These are phyloP conservation scores for Shargacucullia verbasci DNA, from an alignment of 2,888 invertebrate species.

Conservation along the genomic window DNA sequence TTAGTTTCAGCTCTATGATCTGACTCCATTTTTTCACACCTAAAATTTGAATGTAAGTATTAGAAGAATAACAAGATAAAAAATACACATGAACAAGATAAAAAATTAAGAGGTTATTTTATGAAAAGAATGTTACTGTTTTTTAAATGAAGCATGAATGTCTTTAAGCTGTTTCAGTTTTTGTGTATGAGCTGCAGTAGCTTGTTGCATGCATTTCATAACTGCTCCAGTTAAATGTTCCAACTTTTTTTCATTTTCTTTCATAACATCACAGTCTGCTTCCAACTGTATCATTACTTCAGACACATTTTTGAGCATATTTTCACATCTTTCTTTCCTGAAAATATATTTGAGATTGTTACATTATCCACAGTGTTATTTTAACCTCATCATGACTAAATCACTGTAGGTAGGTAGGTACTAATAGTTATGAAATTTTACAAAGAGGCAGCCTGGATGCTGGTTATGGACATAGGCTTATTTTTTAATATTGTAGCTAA, in stretches of 20 bases:
- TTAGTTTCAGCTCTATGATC: conserved; percentile 72
- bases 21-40: conserved; percentile 75
- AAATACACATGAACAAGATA: no score
- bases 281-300: conserved; percentile 73
- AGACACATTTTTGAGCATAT: conserved; percentile 68
- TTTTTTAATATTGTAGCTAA: no score
- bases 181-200: conserved; percentile 73
- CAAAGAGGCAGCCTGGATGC: no score
- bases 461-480: no score
- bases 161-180: conserved; percentile 75
- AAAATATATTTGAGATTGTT: conserved; percentile 11
- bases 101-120: no score
- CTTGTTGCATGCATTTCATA: conserved; percentile 78
- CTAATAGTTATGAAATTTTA: no score
- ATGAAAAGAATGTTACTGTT: conserved; percentile 64
- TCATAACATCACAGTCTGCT: conserved; percentile 74
- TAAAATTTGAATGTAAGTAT: conserved; percentile 45
- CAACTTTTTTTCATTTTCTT: conserved; percentile 80
- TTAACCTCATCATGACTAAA: no score
- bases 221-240: conserved; percentile 74
- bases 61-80: no score
- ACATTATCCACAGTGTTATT: no score
- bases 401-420: no score
- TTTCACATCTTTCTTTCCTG: conserved; percentile 74
- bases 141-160: conserved; percentile 70